These are phyloP conservation scores for Helleia helle DNA, from an alignment of 2,888 invertebrate genomes.

Conservation along the genomic window DNA sequence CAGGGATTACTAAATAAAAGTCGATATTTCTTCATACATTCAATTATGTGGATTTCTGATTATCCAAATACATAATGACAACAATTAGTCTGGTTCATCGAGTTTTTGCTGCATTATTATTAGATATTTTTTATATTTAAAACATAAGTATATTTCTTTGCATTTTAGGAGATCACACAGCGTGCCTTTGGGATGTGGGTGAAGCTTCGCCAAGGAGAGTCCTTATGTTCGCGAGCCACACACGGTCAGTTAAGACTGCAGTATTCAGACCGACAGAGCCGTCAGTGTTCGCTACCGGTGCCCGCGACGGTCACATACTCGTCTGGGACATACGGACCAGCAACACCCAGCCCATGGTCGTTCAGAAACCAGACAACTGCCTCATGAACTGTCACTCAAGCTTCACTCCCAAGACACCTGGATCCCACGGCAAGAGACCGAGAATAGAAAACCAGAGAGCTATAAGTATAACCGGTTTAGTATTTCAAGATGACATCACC, in stretches of 20 bases:
- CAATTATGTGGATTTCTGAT: too few relatives aligned
- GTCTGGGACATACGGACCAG: conserved; percentile 81
- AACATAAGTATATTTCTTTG: too few relatives aligned
- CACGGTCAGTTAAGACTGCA: conserved; percentile 87
- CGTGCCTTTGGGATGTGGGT: conserved; percentile 83
- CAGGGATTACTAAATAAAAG: too few relatives aligned
- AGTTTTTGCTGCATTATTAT: too few relatives aligned
- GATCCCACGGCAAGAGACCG: conserved; percentile 62
- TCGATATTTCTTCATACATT: too few relatives aligned
- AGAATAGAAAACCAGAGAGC: conserved; percentile 68
- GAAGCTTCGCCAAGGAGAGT: conserved; percentile 58
- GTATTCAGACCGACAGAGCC: conserved; percentile 80
- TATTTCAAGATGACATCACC: conserved; percentile 85
- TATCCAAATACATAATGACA: too few relatives aligned
- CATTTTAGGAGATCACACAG: conserved; percentile 88
- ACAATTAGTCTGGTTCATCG: too few relatives aligned
- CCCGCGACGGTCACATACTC: conserved; percentile 89
- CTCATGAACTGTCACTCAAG: conserved; percentile 79
- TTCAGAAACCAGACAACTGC: conserved; percentile 79
- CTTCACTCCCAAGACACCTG: conserved; percentile 60
- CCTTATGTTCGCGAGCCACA: conserved; percentile 82
- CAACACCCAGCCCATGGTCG: conserved; percentile 37
- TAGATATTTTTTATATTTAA: too few relatives aligned
- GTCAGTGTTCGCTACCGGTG: conserved; percentile 89
- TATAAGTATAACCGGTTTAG: conserved; percentile 86